Evolutionary conservation across 2,888 invertebrate species (phyloP).

Genomic region (Morpho deidamia): DNA sequence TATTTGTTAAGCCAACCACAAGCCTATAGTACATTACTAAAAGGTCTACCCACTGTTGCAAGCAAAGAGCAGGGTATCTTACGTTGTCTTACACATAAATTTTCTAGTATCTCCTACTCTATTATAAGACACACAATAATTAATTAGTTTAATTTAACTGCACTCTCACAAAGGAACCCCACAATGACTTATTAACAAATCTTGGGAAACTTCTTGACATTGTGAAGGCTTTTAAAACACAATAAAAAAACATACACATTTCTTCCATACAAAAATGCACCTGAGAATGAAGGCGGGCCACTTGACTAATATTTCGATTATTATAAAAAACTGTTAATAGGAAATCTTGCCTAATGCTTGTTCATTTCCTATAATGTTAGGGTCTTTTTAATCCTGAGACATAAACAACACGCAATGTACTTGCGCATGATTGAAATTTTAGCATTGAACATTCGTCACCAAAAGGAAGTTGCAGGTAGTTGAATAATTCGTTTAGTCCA

Average conservation of each 20-base stretch:
- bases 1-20: too few relatives aligned
- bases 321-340: constrained; percentile 54
- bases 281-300: constrained; percentile 77
- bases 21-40: too few relatives aligned
- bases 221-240: constrained; percentile 63
- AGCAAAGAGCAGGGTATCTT: too few relatives aligned
- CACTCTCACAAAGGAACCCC: constrained; percentile 34
- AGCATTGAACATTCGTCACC: constrained; percentile 24
- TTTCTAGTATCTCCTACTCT: not conserved
- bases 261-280: constrained; percentile 76
- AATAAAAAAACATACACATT: constrained; percentile 67
- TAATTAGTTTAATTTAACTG: not conserved
- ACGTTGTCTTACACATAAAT: too few relatives aligned
- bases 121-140: not conserved
- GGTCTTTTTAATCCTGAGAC: not conserved
- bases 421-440: too few relatives aligned
- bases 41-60: too few relatives aligned
- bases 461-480: constrained; percentile 66
- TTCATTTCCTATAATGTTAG: constrained; percentile 31
- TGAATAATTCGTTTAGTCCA: constrained; percentile 76
- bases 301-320: constrained; percentile 74
- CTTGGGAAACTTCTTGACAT: constrained; percentile 65
- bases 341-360: constrained; percentile 8
- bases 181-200: constrained; percentile 65
- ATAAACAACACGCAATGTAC: constrained; percentile 35